These are phyloP conservation scores for Diarsia mendica DNA, from an alignment of 2,888 invertebrate genomes.

Conservation along the genomic window DNA sequence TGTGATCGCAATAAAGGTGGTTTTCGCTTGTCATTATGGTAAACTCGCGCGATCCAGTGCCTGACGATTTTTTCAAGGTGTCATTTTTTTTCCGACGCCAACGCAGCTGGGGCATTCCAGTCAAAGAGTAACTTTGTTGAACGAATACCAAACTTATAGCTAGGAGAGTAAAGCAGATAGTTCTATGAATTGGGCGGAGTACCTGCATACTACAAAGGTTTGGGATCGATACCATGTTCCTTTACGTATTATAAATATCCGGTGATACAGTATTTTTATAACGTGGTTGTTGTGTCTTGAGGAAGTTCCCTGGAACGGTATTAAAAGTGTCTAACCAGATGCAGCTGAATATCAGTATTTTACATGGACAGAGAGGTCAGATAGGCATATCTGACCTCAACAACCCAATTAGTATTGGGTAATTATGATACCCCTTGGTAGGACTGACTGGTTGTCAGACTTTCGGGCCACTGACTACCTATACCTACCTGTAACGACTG, in stretches of 20 bases:
- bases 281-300: neutral
- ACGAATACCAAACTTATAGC: neutral
- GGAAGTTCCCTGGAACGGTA: neutral
- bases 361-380: no score
- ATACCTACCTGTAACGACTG: no score
- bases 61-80: slow-evolving; percentile 43
- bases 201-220: slow-evolving; percentile 3
- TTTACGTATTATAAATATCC: slow-evolving; percentile 26
- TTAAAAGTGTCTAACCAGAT: neutral
- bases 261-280: slow-evolving; percentile 3
- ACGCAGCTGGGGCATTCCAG: slow-evolving; percentile 10
- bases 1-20: fast-evolving
- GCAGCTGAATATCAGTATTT: no score
- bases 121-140: neutral
- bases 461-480: no score
- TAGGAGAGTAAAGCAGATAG: neutral
- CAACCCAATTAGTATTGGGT: no score
- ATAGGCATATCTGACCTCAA: no score
- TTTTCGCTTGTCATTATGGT: slow-evolving; percentile 1
- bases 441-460: no score
- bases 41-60: slow-evolving; percentile 31
- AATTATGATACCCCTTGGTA: no score
- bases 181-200: slow-evolving; percentile 12
- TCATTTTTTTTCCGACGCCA: slow-evolving; percentile 38
- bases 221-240: slow-evolving; percentile 25